Conservation (phyloP, 2,888 invertebrate species). For the Cyaniris semiargus region DNA sequence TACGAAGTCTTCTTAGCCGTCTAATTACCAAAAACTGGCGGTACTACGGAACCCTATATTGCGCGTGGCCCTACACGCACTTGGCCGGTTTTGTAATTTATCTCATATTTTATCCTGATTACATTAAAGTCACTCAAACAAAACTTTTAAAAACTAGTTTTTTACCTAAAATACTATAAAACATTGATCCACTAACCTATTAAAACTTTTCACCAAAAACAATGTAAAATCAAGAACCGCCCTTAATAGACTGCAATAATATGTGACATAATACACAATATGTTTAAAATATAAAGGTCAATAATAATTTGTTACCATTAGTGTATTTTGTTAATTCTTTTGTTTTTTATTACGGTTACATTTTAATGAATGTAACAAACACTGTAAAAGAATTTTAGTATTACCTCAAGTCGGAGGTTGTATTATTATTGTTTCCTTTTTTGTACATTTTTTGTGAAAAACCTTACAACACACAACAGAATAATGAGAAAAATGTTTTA, state of each 20-base stretch:
- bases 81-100: not conserved
- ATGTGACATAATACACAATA: too few relatives aligned
- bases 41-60: too few relatives aligned
- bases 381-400: not conserved
- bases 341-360: too few relatives aligned
- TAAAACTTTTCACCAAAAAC: not conserved
- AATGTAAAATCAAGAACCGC: not conserved
- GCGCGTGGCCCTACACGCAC: too few relatives aligned
- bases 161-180: not conserved
- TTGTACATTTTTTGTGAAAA: not conserved
- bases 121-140: not conserved
- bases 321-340: too few relatives aligned
- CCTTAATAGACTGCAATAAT: too few relatives aligned
- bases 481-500: not conserved
- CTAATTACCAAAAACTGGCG: too few relatives aligned
- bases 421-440: not conserved
- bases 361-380: too few relatives aligned
- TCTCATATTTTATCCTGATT: not conserved
- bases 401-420: not conserved
- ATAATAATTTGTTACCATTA: too few relatives aligned
- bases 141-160: not conserved
- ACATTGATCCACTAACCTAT: conserved; percentile 17
- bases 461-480: not conserved
- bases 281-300: too few relatives aligned
- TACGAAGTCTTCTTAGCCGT: too few relatives aligned